Evolutionary conservation across 2,888 invertebrate species (phyloP).

Genomic region (Onthophagus sagittarius): DNA sequence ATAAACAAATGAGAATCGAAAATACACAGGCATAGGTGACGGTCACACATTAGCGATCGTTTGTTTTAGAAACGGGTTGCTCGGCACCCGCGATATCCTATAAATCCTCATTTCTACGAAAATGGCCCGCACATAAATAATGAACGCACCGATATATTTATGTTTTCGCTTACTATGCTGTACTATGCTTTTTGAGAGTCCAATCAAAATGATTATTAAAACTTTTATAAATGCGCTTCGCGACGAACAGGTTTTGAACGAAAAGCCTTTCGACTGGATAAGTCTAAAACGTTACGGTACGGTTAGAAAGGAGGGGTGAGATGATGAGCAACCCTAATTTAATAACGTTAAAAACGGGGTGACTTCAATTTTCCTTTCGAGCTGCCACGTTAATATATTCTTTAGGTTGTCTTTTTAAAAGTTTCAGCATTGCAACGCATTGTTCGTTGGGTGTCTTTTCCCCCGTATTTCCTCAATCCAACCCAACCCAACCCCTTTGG

Average conservation of each 20-base stretch:
- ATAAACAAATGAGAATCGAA: neutral
- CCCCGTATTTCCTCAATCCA: too few relatives aligned
- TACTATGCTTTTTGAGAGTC: neutral
- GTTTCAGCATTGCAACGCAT: slow-evolving; percentile 32
- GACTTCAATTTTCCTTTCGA: slow-evolving; percentile 36
- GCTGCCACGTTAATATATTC: slow-evolving; percentile 34
- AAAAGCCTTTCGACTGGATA: neutral
- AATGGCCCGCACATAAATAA: neutral
- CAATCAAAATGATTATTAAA: neutral
- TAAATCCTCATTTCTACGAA: neutral
- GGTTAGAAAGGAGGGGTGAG: slow-evolving; percentile 29
- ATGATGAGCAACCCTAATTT: slow-evolving; percentile 36
- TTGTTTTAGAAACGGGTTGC: neutral
- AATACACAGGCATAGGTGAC: neutral
- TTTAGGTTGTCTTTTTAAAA: slow-evolving; percentile 32
- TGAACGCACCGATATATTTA: neutral
- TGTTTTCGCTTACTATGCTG: neutral
- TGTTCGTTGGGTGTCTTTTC: slow-evolving; percentile 24
- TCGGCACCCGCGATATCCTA: neutral
- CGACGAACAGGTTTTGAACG: neutral
- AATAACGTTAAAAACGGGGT: slow-evolving; percentile 36
- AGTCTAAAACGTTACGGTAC: slow-evolving; percentile 11
- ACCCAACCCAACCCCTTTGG: slow-evolving; percentile 15
- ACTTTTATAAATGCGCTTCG: neutral
- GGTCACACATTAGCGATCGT: neutral